Percentiles rank a stretch among this genome's conserved stretches.
These are phyloP conservation scores for Ceyx erithaca DNA, from an alignment of 2,797 vertebrate genomes.

Conservation along the genomic window DNA sequence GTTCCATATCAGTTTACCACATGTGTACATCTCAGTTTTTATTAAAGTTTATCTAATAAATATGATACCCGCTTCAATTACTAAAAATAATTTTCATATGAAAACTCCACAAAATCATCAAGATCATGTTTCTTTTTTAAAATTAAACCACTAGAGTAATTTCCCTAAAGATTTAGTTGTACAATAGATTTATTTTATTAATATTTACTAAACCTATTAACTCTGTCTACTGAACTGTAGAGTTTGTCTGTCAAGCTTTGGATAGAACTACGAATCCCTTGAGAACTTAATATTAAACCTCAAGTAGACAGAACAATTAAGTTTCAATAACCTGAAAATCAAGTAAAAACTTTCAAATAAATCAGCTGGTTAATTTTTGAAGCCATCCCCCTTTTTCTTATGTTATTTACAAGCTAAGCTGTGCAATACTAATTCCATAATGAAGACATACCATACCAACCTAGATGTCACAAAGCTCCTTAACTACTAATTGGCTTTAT, in stretches of 20 bases:
- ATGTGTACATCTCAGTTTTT: constrained; percentile 10
- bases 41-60: constrained; percentile 65
- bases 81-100: constrained; percentile 55
- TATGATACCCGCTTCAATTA: constrained; percentile 59
- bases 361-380: neutral
- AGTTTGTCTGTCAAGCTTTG: constrained; percentile 3
- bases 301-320: neutral
- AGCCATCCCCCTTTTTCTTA: neutral
- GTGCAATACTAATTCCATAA: neutral
- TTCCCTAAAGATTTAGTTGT: constrained; percentile 49
- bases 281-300: constrained; percentile 16
- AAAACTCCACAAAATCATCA: constrained; percentile 15
- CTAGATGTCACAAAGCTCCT: neutral
- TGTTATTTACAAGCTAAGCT: neutral
- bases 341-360: neutral
- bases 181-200: constrained; percentile 62
- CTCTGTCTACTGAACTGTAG: constrained; percentile 1
- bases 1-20: constrained; percentile 27
- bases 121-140: constrained; percentile 44
- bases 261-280: neutral
- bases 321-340: constrained; percentile 38
- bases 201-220: constrained; percentile 68
- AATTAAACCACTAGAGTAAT: constrained; percentile 50
- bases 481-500: neutral
- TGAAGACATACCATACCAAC: neutral